Conservation (phyloP, 2,888 invertebrate species). For the Chymomyza amoena region DNA sequence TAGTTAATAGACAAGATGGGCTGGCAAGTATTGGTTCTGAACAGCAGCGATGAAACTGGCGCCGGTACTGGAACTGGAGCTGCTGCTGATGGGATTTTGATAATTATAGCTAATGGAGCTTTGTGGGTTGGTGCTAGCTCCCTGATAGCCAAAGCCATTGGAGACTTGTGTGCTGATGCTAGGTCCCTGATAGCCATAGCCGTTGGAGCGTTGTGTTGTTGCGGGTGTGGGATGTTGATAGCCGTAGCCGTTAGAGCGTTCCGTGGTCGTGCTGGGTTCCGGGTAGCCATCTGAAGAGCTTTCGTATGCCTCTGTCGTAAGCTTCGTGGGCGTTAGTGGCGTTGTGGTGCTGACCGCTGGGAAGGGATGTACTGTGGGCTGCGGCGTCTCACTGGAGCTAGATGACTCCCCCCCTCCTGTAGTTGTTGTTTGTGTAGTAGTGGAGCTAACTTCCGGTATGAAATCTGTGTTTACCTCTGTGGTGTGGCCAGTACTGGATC, state of each 20-base stretch:
- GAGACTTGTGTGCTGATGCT: slow-evolving; percentile 4
- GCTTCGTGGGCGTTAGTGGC: slow-evolving; percentile 33
- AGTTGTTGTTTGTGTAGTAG: slow-evolving; percentile 60
- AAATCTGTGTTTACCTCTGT: slow-evolving; percentile 68
- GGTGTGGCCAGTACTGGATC: slow-evolving; percentile 36
- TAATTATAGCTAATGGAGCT: slow-evolving; percentile 39
- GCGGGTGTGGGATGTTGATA: slow-evolving; percentile 4
- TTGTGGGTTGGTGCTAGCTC: background rate
- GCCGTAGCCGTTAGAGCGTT: background rate
- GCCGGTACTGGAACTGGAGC: slow-evolving; percentile 10
- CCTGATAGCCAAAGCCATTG: slow-evolving; percentile 2
- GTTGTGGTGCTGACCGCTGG: slow-evolving; percentile 46
- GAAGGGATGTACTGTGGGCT: slow-evolving; percentile 60
- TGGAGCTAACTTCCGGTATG: slow-evolving; percentile 53
- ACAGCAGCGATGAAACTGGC: background rate
- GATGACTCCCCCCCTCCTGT: slow-evolving; percentile 40
- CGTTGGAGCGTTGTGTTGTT: background rate
- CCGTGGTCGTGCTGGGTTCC: too few relatives aligned
- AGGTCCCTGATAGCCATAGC: background rate
- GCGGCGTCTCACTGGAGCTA: slow-evolving; percentile 46
- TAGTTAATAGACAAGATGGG: slow-evolving; percentile 17
- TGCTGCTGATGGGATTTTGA: slow-evolving; percentile 19
- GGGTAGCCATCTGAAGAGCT: background rate
- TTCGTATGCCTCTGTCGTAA: slow-evolving; percentile 38
- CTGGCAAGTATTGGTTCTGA: slow-evolving; percentile 33